Evolutionary conservation across 2,797 vertebrate species (phyloP).

Genomic region (Myotis pilosus): DNA sequence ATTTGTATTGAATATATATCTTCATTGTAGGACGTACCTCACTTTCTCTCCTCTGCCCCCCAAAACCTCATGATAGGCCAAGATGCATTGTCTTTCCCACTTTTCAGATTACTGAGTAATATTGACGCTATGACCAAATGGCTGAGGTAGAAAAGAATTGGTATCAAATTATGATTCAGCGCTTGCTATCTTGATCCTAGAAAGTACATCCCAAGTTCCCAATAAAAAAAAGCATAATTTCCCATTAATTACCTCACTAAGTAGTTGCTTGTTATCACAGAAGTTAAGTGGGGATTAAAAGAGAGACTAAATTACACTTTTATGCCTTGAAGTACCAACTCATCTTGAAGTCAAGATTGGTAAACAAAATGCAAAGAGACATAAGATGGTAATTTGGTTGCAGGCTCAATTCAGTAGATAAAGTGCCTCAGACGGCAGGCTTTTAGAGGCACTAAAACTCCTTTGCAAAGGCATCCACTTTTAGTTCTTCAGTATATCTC

Average conservation of each 20-base stretch:
- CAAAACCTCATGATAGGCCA: background rate
- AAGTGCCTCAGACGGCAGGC: slow-evolving; percentile 48
- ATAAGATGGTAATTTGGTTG: slow-evolving; percentile 66
- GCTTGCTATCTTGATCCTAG: background rate
- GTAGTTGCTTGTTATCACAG: slow-evolving; percentile 64
- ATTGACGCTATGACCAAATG: background rate
- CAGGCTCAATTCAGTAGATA: slow-evolving; percentile 59
- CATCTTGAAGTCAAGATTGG: slow-evolving; percentile 70
- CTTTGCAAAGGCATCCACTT: slow-evolving; percentile 59
- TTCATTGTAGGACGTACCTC: background rate
- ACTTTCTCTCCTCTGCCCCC: background rate
- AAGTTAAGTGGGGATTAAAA: slow-evolving; percentile 73
- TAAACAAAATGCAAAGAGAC: slow-evolving; percentile 58
- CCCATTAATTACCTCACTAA: slow-evolving; percentile 73
- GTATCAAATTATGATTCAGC: slow-evolving; percentile 27
- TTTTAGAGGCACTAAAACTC: slow-evolving; percentile 71
- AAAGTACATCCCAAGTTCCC: slow-evolving; percentile 52
- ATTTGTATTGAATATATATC: background rate
- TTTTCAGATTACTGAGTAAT: background rate
- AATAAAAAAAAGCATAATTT: slow-evolving; percentile 56
- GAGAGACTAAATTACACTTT: slow-evolving; percentile 69
- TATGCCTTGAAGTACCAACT: slow-evolving; percentile 70
- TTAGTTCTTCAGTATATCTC: slow-evolving; percentile 66
- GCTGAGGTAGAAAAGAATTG: slow-evolving; percentile 46
- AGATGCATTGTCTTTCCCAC: background rate